Percentiles rank a stretch among this genome's conserved stretches.
Conservation (phyloP, 2,888 invertebrate genomes). For the Ptychoptera albimana region DNA sequence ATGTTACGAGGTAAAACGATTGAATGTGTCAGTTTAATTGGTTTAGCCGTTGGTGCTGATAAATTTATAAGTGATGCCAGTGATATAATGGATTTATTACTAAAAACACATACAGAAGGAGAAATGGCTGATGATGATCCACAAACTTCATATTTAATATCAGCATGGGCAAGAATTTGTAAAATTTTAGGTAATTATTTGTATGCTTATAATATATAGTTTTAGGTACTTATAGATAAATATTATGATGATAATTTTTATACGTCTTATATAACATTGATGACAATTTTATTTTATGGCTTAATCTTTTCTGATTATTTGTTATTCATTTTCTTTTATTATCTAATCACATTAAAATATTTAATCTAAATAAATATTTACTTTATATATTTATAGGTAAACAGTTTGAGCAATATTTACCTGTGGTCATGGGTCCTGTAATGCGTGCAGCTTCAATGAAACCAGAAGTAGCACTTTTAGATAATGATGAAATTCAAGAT, state of each 20-base stretch:
- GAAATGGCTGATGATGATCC: slow-evolving; percentile 88
- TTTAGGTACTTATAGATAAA: no score
- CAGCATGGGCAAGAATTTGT: slow-evolving; percentile 98
- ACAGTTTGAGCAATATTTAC: slow-evolving; percentile 77
- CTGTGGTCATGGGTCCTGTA: slow-evolving; percentile 80
- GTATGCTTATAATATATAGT: no score
- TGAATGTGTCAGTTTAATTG: slow-evolving; percentile 96
- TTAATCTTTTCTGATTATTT: neutral
- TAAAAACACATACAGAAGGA: slow-evolving; percentile 78
- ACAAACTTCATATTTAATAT: slow-evolving; percentile 93
- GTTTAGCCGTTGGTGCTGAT: slow-evolving; percentile 66
- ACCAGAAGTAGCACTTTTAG: slow-evolving; percentile 74
- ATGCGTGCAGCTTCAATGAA: slow-evolving; percentile 75
- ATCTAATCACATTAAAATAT: no score
- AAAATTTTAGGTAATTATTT: slow-evolving; percentile 62
- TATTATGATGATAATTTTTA: no score
- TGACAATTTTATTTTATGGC: no score
- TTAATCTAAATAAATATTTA: slow-evolving; percentile 15
- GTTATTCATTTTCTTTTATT: no score
- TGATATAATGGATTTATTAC: slow-evolving; percentile 87
- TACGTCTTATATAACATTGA: no score
- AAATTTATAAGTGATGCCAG: slow-evolving; percentile 84
- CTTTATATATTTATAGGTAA: slow-evolving; percentile 33
- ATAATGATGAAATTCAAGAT: slow-evolving; percentile 64
- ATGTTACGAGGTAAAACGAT: slow-evolving; percentile 94